phyloP scores from a whole-genome alignment of 1,140 invertebrate species.

The Apis mellifera region Amel_HAv3.1 CM009945.2:1834501-1835000 shows the following conservation, averaged over 20 bases:
- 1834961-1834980: too few species aligned
- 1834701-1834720: constrained; percentile 22
- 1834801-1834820: not conserved
- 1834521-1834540: constrained; percentile 25
- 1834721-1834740: constrained; percentile 38
- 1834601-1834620: constrained; percentile 20
- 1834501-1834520: not conserved
- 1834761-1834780: not conserved
- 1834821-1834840: too few species aligned
- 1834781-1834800: not conserved
- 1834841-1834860: too few species aligned
- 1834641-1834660: constrained; percentile 40
- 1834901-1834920: too few species aligned
- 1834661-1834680: constrained; percentile 33
- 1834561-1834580: constrained; percentile 1
- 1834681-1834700: constrained; percentile 15
- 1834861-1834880: too few species aligned
- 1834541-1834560: not conserved
- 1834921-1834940: too few species aligned
- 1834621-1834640: constrained; percentile 14
- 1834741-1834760: constrained; percentile 1
- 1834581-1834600: constrained; percentile 30
- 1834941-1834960: too few species aligned
- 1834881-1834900: too few species aligned
- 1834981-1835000: not conserved